A percentile compares a stretch with the other conserved stretches of the same genome.
Conservation (phyloP, 2,113 vertebrate genomes). For the Heteronetta atricapilla region DNA sequence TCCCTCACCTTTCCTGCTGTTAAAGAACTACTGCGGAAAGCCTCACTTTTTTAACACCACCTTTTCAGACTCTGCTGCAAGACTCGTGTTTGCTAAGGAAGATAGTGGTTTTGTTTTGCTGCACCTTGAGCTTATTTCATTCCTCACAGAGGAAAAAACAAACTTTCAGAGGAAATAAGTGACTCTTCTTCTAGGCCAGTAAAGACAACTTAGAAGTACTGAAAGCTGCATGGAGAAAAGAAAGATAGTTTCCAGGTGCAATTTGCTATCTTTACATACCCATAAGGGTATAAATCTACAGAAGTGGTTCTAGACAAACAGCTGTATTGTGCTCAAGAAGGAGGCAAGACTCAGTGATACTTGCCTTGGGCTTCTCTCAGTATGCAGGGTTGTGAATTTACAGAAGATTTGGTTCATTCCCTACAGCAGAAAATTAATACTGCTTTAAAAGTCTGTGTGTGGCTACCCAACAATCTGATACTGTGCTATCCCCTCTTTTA, state of each 20-base stretch:
- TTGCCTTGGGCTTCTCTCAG: too few species aligned
- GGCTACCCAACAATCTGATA: background rate
- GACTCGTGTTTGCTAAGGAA: background rate
- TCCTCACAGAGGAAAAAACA: background rate
- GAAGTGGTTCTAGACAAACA: background rate
- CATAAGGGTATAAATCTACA: background rate
- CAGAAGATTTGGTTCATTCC: background rate
- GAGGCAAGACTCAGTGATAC: background rate
- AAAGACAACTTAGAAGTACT: background rate
- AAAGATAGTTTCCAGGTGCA: background rate
- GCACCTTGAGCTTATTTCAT: background rate
- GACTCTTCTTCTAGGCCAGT: background rate
- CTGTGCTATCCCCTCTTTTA: background rate
- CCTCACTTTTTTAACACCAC: background rate
- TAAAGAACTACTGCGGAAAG: background rate
- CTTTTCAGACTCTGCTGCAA: background rate
- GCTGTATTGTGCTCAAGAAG: background rate
- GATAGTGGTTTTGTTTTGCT: rapidly evolving
- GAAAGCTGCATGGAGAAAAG: background rate
- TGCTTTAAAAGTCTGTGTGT: background rate
- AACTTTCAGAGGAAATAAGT: background rate
- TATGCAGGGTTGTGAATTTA: background rate
- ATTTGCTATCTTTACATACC: background rate
- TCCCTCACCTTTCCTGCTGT: background rate
- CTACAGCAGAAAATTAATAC: too few species aligned